Percentiles rank a stretch among this genome's conserved stretches.
Conservation (phyloP, 2,113 vertebrate species). For the Syrmaticus mikado region DNA sequence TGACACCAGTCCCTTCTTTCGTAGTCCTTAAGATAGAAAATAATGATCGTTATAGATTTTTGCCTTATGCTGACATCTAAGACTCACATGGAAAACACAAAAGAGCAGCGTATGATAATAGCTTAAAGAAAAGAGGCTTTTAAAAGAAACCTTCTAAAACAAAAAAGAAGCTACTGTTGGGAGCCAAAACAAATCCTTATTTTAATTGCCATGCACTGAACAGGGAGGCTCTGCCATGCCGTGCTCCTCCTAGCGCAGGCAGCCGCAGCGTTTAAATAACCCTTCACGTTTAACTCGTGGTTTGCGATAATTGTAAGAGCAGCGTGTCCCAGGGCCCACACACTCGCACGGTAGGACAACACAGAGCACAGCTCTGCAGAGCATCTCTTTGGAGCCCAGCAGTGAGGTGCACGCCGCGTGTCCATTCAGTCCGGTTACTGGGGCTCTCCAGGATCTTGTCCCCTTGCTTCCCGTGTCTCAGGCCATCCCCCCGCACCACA, state of each 20-base stretch:
- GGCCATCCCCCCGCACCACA: fast-evolving
- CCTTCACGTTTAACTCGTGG: not conserved
- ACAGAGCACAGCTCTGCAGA: not conserved
- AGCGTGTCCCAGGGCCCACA: too few species aligned
- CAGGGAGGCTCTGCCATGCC: not conserved
- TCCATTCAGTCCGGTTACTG: fast-evolving
- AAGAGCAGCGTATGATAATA: not conserved
- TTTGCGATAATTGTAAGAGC: not conserved
- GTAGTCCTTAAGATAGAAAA: not conserved
- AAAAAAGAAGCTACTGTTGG: not conserved
- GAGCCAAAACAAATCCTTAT: not conserved
- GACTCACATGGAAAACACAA: not conserved
- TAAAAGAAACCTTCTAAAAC: not conserved
- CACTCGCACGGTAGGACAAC: fast-evolving
- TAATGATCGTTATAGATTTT: constrained; percentile 30
- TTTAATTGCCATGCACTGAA: not conserved
- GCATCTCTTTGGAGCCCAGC: not conserved
- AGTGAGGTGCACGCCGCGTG: fast-evolving
- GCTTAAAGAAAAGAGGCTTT: not conserved
- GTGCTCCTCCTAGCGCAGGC: not conserved
- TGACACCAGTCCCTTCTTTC: not conserved
- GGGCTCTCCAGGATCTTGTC: not conserved
- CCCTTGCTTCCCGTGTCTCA: fast-evolving
- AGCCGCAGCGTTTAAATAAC: not conserved
- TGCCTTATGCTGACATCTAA: not conserved